phyloP scores from a whole-genome alignment of 2,113 vertebrate genomes.

The Neopipo cinnamomea region DNA sequence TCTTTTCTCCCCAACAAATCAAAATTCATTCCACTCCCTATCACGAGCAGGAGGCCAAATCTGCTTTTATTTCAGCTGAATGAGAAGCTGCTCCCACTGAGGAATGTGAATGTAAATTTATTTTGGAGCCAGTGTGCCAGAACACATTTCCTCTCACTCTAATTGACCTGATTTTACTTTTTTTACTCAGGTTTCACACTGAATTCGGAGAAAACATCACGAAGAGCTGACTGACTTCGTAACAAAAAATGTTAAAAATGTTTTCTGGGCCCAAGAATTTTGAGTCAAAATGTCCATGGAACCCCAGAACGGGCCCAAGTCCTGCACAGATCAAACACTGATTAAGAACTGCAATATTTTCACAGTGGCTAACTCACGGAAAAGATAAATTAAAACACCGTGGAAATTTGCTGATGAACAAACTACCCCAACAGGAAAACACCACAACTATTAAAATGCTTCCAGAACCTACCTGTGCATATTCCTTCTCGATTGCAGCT shows the following conservation, averaged over 20 bases:
- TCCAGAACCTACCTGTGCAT: constrained; percentile 87
- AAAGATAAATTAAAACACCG: neutral
- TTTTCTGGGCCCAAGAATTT: neutral
- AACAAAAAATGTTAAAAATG: neutral
- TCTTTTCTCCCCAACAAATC: constrained; percentile 9
- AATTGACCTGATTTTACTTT: constrained; percentile 7
- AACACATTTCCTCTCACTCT: neutral
- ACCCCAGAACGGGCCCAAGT: neutral
- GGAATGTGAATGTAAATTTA: neutral
- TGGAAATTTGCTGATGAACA: neutral
- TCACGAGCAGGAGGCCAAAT: neutral
- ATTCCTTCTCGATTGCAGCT: constrained; percentile 94
- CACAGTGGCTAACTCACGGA: rapidly evolving
- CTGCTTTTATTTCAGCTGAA: neutral
- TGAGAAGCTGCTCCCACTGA: neutral
- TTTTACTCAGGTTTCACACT: neutral
- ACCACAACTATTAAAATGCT: neutral
- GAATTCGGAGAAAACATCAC: neutral
- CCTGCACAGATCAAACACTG: neutral
- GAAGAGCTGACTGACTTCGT: neutral
- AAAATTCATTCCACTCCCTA: constrained; percentile 4
- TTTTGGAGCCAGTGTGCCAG: neutral
- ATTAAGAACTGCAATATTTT: neutral
- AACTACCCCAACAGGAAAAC: neutral
- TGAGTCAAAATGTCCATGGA: neutral